These are phyloP conservation scores for Drosophila setosimentum DNA, from an alignment of 2,888 invertebrate species.

Conservation along the genomic window DNA sequence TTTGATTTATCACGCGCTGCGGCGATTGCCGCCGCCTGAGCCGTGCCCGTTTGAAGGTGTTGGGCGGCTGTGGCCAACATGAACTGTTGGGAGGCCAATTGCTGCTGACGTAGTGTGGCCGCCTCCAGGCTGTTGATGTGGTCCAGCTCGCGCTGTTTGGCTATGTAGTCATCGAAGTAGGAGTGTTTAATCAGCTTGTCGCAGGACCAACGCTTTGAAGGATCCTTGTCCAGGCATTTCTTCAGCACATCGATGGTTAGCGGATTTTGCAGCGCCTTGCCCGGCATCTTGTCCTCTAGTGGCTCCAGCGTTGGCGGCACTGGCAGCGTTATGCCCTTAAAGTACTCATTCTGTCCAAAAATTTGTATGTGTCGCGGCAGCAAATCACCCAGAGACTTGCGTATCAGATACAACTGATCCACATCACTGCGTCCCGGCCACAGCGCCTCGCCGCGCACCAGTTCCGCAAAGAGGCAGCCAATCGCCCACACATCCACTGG, in stretches of 20 bases:
- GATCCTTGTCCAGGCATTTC: slow-evolving; percentile 98
- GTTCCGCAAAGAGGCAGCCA: slow-evolving; percentile 95
- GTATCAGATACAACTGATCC: slow-evolving; percentile 98
- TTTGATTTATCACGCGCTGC: slow-evolving; percentile 87
- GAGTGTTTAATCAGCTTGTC: slow-evolving; percentile 95
- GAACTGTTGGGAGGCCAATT: slow-evolving; percentile 78
- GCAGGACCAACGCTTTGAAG: slow-evolving; percentile 95
- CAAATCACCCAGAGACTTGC: slow-evolving; percentile 97
- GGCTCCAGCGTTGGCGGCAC: slow-evolving; percentile 94
- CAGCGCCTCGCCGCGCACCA: slow-evolving; percentile 94
- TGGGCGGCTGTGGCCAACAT: slow-evolving; percentile 74
- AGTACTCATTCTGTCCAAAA: slow-evolving; percentile 97
- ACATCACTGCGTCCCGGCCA: slow-evolving; percentile 99
- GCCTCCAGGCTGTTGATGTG: slow-evolving; percentile 83
- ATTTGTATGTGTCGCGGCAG: slow-evolving; percentile 97
- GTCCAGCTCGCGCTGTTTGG: slow-evolving; percentile 90
- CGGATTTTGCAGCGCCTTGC: slow-evolving; percentile 88
- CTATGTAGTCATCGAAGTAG: slow-evolving; percentile 96
- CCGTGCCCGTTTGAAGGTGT: slow-evolving; percentile 75
- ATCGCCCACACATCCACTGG: slow-evolving; percentile 99
- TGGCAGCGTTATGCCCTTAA: slow-evolving; percentile 94
- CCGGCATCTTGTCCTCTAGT: slow-evolving; percentile 94
- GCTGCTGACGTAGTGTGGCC: slow-evolving; percentile 78
- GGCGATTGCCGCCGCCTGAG: slow-evolving; percentile 70
- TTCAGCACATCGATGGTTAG: slow-evolving; percentile 93